Conservation (phyloP, 2,797 vertebrate genomes). For the Macrochelys suwanniensis region DNA sequence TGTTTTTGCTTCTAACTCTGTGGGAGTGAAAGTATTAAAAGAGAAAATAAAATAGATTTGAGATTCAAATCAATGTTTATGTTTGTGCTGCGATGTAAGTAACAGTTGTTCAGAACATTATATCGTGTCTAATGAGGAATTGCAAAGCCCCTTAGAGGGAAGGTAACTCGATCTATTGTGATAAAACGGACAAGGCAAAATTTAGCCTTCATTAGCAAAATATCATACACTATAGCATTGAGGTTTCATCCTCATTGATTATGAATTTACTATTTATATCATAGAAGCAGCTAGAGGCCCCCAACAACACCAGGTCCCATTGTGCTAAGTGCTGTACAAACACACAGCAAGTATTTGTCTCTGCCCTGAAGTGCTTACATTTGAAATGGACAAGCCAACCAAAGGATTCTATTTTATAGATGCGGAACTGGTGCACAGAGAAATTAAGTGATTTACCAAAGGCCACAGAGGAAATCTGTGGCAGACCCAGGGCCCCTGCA, state of each 20-base stretch:
- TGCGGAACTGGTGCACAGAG: not conserved
- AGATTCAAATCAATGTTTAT: not conserved
- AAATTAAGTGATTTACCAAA: not conserved
- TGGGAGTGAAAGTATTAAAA: not conserved
- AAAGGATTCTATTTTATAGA: not conserved
- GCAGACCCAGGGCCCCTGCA: not conserved
- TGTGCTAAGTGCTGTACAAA: rapidly evolving
- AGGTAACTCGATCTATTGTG: not conserved
- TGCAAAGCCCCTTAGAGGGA: not conserved
- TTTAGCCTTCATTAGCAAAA: not conserved
- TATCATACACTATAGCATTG: not conserved
- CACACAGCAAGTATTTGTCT: not conserved
- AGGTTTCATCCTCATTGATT: not conserved
- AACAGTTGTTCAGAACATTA: not conserved
- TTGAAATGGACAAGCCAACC: not conserved
- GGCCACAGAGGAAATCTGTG: not conserved
- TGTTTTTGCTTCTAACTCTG: not conserved
- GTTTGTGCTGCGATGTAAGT: not conserved
- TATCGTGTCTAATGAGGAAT: not conserved
- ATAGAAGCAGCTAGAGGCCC: not conserved
- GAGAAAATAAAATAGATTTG: not conserved
- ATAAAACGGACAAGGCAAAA: not conserved
- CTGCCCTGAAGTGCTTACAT: not conserved
- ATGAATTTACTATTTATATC: not conserved
- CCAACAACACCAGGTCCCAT: not conserved